Conservation (phyloP, 2,888 invertebrate species). For the Clepsis dumicolana region DNA sequence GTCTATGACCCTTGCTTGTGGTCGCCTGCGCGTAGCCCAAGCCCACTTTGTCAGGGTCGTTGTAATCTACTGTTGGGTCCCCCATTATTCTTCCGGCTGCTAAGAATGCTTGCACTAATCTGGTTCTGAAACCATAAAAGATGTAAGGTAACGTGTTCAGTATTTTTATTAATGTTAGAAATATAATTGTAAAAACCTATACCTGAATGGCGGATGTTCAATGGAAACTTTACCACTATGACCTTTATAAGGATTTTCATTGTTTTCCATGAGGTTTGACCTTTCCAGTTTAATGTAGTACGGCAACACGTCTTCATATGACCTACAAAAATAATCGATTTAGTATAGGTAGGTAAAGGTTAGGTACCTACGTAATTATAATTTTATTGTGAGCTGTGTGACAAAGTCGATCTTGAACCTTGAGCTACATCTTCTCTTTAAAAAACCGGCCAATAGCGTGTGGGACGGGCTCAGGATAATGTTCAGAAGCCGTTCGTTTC, state of each 20-base stretch:
- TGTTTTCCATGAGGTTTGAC: slow-evolving; percentile 58
- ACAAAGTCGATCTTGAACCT: no score
- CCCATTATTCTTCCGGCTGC: slow-evolving; percentile 86
- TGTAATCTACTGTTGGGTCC: slow-evolving; percentile 86
- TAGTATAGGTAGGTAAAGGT: not conserved
- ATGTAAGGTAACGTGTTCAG: not conserved
- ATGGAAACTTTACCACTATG: slow-evolving; percentile 45
- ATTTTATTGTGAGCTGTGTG: not conserved
- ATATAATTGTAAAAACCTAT: slow-evolving; percentile 15
- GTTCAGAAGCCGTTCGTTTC: no score
- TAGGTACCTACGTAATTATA: no score
- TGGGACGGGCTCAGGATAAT: no score
- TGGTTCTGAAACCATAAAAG: slow-evolving; percentile 39
- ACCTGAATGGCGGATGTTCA: slow-evolving; percentile 65
- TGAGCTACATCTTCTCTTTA: no score
- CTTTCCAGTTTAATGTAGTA: slow-evolving; percentile 83
- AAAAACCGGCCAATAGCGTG: no score
- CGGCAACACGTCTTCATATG: slow-evolving; percentile 78
- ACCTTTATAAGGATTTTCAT: slow-evolving; percentile 50
- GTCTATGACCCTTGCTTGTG: slow-evolving; percentile 82
- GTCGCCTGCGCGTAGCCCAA: slow-evolving; percentile 85
- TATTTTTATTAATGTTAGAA: no score
- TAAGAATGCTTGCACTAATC: slow-evolving; percentile 66
- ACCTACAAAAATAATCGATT: slow-evolving; percentile 53
- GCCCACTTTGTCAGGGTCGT: slow-evolving; percentile 80